Evolutionary conservation across 2,797 vertebrate genomes (phyloP).

Genomic region (Synanceia verrucosa): DNA sequence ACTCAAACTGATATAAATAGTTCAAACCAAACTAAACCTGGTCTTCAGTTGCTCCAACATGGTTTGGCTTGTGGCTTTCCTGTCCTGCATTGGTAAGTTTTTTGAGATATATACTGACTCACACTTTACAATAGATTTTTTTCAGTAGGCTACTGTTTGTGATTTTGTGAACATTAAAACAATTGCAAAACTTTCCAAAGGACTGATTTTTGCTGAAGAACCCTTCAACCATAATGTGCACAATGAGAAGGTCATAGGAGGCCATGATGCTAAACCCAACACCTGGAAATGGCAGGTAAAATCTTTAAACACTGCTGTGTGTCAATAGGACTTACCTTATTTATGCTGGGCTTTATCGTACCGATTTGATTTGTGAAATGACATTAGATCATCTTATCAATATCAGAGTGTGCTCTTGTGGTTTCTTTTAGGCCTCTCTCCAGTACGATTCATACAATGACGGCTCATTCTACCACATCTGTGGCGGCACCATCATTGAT

Average conservation of each 20-base stretch:
- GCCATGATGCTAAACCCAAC: constrained; percentile 51
- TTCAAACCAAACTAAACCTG: not conserved
- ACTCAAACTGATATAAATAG: constrained; percentile 62
- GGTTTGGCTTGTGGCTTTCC: constrained; percentile 60
- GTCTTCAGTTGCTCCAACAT: constrained; percentile 52
- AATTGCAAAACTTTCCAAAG: constrained; percentile 24
- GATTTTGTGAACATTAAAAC: not conserved
- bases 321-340: not conserved
- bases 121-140: not conserved
- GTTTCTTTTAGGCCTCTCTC: constrained; percentile 65
- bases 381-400: not conserved
- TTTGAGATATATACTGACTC: not conserved
- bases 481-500: constrained; percentile 64
- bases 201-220: constrained; percentile 53
- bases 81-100: constrained; percentile 69
- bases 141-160: not conserved
- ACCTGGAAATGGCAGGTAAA: constrained; percentile 79
- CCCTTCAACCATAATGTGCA: constrained; percentile 48
- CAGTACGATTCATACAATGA: constrained; percentile 59
- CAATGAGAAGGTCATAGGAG: constrained; percentile 71
- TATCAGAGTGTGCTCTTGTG: not conserved
- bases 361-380: not conserved
- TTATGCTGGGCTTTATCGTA: not conserved
- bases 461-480: constrained; percentile 60
- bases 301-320: not conserved